Percentiles rank a stretch among this genome's conserved stretches.
Conservation (phyloP, 2,113 vertebrate species). For the Poicephalus gulielmi region DNA sequence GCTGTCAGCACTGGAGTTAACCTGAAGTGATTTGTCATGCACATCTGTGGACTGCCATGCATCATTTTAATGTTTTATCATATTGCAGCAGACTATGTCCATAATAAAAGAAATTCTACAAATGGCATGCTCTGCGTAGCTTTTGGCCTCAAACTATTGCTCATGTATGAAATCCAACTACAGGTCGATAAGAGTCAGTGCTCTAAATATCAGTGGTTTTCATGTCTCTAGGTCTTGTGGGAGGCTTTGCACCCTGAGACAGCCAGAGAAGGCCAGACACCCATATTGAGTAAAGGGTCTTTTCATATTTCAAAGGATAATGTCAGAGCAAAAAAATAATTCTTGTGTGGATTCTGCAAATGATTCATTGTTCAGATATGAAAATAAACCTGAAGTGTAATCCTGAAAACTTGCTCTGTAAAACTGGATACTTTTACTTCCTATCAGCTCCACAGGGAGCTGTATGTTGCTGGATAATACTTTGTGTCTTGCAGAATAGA, state of each 20-base stretch:
- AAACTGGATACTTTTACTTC: background rate
- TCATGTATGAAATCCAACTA: background rate
- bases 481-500: background rate
- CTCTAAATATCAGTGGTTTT: background rate
- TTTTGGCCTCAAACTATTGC: background rate
- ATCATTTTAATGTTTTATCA: background rate
- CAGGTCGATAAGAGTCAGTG: background rate
- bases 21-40: background rate
- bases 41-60: background rate
- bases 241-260: background rate
- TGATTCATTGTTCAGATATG: background rate
- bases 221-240: fast-evolving
- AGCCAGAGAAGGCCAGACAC: background rate
- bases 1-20: background rate
- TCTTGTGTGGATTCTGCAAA: background rate
- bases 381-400: background rate
- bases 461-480: background rate
- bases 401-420: background rate
- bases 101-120: background rate
- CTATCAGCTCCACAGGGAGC: background rate
- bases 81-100: background rate
- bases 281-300: background rate
- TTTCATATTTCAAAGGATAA: background rate
- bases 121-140: fast-evolving
- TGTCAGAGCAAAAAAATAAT: background rate